phyloP scores from a whole-genome alignment of 2,113 vertebrate species.

The Eurystomus gularis region DNA sequence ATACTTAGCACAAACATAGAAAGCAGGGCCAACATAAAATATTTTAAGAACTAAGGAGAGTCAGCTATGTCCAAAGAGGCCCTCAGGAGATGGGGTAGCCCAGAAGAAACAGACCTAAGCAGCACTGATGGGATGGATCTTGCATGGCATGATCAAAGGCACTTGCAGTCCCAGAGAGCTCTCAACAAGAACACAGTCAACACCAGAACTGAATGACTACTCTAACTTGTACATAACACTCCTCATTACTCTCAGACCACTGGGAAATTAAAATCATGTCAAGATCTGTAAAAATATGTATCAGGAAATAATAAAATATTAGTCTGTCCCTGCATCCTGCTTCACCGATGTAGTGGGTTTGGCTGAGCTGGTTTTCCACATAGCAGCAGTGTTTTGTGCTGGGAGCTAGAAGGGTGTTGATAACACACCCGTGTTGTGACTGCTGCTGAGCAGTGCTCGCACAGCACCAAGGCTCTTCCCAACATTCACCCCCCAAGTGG shows the following conservation, averaged over 20 bases:
- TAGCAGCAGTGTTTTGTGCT: too few relatives aligned
- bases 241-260: not conserved
- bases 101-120: not conserved
- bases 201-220: not conserved
- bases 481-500: too few relatives aligned
- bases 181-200: not conserved
- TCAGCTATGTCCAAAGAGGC: not conserved
- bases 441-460: too few relatives aligned
- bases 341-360: too few relatives aligned
- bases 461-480: too few relatives aligned
- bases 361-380: too few relatives aligned
- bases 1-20: not conserved
- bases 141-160: not conserved
- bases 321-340: not conserved
- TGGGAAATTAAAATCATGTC: not conserved
- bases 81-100: not conserved
- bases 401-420: too few relatives aligned
- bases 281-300: not conserved
- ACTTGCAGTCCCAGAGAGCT: not conserved
- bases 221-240: not conserved
- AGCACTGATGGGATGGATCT: not conserved
- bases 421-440: too few relatives aligned
- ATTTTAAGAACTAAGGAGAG: not conserved
- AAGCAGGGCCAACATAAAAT: not conserved
- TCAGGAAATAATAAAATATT: not conserved